Base-by-base conservation (phyloP, 2,888 invertebrate species). In the Hololepta plana region DNA sequence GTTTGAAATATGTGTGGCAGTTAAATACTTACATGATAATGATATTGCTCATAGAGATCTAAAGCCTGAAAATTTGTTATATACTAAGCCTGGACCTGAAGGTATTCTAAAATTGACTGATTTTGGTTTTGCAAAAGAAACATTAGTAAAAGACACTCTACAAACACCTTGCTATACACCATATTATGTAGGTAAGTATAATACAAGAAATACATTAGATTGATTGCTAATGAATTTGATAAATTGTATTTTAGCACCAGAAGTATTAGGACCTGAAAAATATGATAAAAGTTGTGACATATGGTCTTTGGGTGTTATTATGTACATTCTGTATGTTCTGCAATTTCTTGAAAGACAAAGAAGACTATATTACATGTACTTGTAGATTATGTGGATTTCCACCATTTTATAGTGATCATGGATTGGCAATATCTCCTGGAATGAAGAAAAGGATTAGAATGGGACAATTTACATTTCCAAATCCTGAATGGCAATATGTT, bases 81-180 rank as follows among this genome's bases (percentile, higher is more conserved):
- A 93, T 55, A 77, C 85, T 12, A 74, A 64, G 42, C 64, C 59
- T 49, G 74, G 69, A 37, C 64, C 64, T 9, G 64, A 67, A 45
- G 91, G 82, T n/a, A 64, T 79, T 31, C 65, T 98, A 33, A 98
- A 98, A 55, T 59, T 98, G 43, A 98, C 96, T 2, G 98, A 99
- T 60, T 99, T 99, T 56, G 98, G 98, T 5, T 98, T 99, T 60
- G 96, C 98, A 8, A 98, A 98, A 53, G 90, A 91, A 55, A 88
- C 87, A 0, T 49, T 67, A 11, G 65, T 72, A 10, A 79, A 80
- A 27, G 85, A 90, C 42, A 84, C 88, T 0, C 56, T 98, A 29
- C 88, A 93, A 53, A 98, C 98, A 0, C 96, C 98, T 0, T 98
- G 98, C 49, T 98, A 96, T 46, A 98, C 98, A 6, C 98, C 98